phyloP scores from a whole-genome alignment of 2,113 vertebrate species.

The Stictonetta naevosa region DNA sequence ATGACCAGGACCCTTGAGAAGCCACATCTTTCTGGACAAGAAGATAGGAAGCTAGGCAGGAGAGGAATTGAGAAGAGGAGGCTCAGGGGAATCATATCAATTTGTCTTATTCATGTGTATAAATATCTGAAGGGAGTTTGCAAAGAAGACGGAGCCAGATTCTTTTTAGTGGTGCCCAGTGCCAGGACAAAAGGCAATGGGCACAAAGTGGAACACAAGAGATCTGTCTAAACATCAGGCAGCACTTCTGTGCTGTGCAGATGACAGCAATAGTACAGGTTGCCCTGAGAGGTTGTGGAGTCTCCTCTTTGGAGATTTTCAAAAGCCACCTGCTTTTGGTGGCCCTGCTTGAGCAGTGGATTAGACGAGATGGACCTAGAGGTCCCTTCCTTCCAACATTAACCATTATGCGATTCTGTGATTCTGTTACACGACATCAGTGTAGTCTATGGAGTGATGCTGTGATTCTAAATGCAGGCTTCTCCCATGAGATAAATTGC shows the following conservation, averaged over 20 bases:
- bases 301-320: background rate
- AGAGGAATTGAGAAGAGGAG: background rate
- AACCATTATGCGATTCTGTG: background rate
- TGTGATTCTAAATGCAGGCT: background rate
- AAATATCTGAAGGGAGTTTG: background rate
- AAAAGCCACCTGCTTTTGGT: background rate
- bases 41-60: background rate
- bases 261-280: background rate
- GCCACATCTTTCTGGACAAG: background rate
- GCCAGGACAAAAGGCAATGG: background rate
- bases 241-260: background rate
- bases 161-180: background rate
- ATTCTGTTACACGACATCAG: accelerated
- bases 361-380: background rate
- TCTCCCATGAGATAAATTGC: background rate
- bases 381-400: background rate
- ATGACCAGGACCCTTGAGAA: background rate
- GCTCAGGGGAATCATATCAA: background rate
- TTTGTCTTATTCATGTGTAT: background rate
- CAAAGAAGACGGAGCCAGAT: background rate
- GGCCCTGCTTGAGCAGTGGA: background rate
- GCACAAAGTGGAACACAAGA: background rate
- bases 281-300: background rate
- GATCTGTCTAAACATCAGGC: too few relatives aligned
- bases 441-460: background rate